Percentiles rank a stretch among this genome's conserved stretches.
Conservation (phyloP, 1,140 invertebrate genomes). For the Brachionus plicatilis region DNA sequence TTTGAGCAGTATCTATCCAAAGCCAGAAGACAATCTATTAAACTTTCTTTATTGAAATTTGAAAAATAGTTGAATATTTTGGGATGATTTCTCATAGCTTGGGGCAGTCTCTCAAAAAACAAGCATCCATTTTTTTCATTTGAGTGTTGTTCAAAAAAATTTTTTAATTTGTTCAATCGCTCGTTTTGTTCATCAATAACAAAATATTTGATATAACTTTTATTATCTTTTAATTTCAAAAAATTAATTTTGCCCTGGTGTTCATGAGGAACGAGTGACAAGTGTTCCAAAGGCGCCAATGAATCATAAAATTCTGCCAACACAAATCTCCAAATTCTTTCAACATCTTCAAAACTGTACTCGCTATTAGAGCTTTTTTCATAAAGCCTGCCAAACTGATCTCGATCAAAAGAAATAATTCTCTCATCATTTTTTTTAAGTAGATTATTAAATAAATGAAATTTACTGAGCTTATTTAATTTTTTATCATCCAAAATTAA, state of each 20-base stretch:
- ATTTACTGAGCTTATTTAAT: background rate
- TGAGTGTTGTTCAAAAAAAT: background rate
- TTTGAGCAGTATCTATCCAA: background rate
- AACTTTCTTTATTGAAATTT: background rate
- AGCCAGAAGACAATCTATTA: background rate
- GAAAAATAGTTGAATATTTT: background rate
- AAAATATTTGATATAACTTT: background rate
- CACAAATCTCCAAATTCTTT: background rate
- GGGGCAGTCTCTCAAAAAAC: background rate
- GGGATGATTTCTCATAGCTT: background rate
- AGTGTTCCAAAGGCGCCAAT: background rate
- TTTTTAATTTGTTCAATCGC: background rate
- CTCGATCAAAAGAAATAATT: background rate
- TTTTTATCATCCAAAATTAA: conserved; percentile 32
- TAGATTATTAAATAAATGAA: background rate
- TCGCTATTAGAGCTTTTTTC: background rate
- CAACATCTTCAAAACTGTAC: background rate
- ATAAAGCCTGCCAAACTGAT: background rate
- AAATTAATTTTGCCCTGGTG: background rate
- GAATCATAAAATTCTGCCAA: background rate
- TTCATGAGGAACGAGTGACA: background rate
- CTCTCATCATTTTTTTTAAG: background rate
- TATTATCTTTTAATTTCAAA: background rate
- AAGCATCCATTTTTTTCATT: background rate
- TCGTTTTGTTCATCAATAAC: background rate